Base-by-base conservation (phyloP, 1,140 invertebrate genomes). In the Manduca sexta region DNA sequence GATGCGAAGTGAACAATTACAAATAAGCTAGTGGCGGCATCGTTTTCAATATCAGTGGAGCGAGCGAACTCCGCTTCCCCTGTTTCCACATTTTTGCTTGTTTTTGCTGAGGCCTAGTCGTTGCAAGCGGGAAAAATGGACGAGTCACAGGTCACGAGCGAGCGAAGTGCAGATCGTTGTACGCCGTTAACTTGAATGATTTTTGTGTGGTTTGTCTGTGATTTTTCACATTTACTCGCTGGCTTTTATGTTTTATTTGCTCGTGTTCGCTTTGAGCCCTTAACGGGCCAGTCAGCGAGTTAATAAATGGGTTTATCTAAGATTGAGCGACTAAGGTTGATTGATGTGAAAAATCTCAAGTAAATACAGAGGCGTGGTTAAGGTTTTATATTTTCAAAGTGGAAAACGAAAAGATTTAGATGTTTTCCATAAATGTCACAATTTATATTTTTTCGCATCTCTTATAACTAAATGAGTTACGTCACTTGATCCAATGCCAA, bases 161-260 rank as follows among this genome's bases (percentile, higher is more conserved):
- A 8, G 46, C 43, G 46, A 49, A 69, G 69, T 71, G 69, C 62
- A 61, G 60, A 71, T 58, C 65, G 63, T 52, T 71, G 63, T 71
- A 66, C 58, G 56, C 60, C 58, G 62, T 71, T 71, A 66, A 66
- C 65, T 66, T 69, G 65, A 71, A 60, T 66, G 63, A 72, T 66
- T 66, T 53, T 53, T 54, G 48, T 59, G 52, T 54, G 65, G 60
- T 64, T 66, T 65, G 59, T 63, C 56, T 37, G 46, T 47, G 45
- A 68, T 65, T 64, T 61, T 70, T 67, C 59, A 67, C 53, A 44
- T 59, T 47, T 50, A 52, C 17, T 45, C 44, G 29, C 44, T 37
- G 31, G 30, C 34, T 45, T 51, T 56, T 50, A 47, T 52, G 42
- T 34, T 56, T 64, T 64, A 58, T 58, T 63, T 56, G 50, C 48